These are phyloP conservation scores for Parazoanthus atlanticus DNA, from an alignment of 92 coral and sea anemone species.

Conservation along the genomic window DNA sequence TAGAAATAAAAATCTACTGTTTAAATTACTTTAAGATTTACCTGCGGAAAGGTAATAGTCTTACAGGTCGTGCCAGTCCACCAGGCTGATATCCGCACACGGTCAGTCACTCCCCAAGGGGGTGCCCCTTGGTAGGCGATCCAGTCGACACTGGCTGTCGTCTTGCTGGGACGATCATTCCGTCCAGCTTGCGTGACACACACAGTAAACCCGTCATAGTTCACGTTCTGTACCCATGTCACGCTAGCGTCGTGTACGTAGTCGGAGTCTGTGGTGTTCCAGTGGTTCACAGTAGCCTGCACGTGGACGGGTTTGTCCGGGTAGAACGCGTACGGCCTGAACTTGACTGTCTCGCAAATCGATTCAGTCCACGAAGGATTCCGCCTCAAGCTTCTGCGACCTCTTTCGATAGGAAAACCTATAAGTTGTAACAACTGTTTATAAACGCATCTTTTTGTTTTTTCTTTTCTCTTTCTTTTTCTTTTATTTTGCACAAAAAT, in stretches of 20 bases:
- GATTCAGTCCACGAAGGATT: slow-evolving; percentile 28
- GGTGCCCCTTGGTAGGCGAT: slow-evolving; percentile 62
- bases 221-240: slow-evolving; percentile 50
- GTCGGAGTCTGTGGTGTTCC: slow-evolving; percentile 31
- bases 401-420: slow-evolving; percentile 56
- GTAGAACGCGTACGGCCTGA: slow-evolving; percentile 50
- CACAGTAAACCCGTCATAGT: slow-evolving; percentile 37
- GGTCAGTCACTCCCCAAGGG: slow-evolving; percentile 19
- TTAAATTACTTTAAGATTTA: not conserved
- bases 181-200: slow-evolving; percentile 51
- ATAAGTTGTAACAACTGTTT: too few species aligned
- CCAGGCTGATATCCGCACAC: slow-evolving; percentile 36
- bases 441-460: too few species aligned
- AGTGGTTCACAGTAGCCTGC: slow-evolving; percentile 46
- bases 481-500: not conserved
- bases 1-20: not conserved
- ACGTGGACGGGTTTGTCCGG: slow-evolving; percentile 46
- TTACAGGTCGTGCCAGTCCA: slow-evolving; percentile 44
- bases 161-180: slow-evolving; percentile 29
- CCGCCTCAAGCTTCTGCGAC: slow-evolving; percentile 24
- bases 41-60: slow-evolving; percentile 1
- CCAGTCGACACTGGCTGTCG: slow-evolving; percentile 58
- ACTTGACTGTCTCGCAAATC: slow-evolving; percentile 34
- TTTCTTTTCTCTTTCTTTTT: too few species aligned
- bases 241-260: slow-evolving; percentile 53